Conservation (phyloP, 2,113 vertebrate genomes). For the Polyodon spathula region DNA sequence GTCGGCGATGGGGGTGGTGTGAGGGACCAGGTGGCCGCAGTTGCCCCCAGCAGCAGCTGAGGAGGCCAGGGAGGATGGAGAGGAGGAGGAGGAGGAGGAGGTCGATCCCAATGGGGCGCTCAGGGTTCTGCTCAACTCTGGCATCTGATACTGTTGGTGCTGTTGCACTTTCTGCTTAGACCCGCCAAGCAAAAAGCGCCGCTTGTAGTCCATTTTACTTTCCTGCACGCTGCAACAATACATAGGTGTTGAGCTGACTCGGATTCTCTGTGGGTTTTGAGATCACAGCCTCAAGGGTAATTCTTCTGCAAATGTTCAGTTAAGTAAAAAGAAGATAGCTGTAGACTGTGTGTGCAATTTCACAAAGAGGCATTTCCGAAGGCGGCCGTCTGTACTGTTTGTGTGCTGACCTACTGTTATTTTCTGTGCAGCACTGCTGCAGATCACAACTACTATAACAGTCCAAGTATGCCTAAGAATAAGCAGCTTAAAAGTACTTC, state of each 20-base stretch:
- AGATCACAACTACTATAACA: constrained; percentile 31
- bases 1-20: constrained; percentile 83
- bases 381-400: constrained; percentile 36
- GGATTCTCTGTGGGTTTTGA: constrained; percentile 26
- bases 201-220: constrained; percentile 99
- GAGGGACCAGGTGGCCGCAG: constrained; percentile 55
- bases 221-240: constrained; percentile 98
- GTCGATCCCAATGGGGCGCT: constrained; percentile 74
- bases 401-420: constrained; percentile 45
- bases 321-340: constrained; percentile 55
- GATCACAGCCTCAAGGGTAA: constrained; percentile 38
- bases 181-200: constrained; percentile 99
- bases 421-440: constrained; percentile 69
- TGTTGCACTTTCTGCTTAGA: constrained; percentile 99
- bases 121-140: constrained; percentile 87
- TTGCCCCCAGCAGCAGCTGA: constrained; percentile 52
- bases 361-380: constrained; percentile 78
- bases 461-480: neutral
- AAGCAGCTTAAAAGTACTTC: constrained; percentile 12
- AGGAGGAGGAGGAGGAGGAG: too few species aligned
- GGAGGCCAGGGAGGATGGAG: constrained; percentile 10
- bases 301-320: constrained; percentile 41
- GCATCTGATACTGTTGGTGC: constrained; percentile 93
- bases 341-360: constrained; percentile 58
- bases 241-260: constrained; percentile 67